Evolutionary conservation across 2,888 invertebrate species (phyloP).

Genomic region (Lysandra bellargus): DNA sequence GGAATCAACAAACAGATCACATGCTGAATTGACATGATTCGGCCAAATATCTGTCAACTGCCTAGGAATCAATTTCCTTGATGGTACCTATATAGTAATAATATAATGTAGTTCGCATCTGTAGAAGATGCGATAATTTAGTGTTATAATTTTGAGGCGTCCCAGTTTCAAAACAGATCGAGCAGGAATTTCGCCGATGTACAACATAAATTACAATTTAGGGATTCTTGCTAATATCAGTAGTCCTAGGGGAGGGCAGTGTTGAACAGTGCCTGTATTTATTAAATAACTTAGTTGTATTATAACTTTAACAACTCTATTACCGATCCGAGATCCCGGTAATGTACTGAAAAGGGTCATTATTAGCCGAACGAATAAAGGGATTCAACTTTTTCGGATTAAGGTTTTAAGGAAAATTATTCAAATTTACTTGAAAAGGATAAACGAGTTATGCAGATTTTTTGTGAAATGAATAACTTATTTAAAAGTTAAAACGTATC

Average conservation of each 20-base stretch:
- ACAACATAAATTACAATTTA: conserved; percentile 1
- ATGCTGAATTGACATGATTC: too few species aligned
- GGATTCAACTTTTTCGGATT: conserved; percentile 14
- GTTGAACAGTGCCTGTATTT: conserved; percentile 18
- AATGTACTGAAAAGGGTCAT: background rate
- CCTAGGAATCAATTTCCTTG: too few species aligned
- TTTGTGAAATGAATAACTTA: background rate
- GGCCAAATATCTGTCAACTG: too few species aligned
- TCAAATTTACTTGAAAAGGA: conserved; percentile 19
- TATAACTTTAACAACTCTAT: conserved; percentile 15
- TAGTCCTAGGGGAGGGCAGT: background rate
- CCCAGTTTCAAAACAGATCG: background rate
- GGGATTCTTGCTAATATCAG: background rate
- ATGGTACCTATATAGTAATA: too few species aligned
- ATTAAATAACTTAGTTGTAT: conserved; percentile 8
- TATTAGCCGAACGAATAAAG: conserved; percentile 12
- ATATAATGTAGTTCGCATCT: background rate
- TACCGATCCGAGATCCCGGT: background rate
- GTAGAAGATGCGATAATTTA: background rate
- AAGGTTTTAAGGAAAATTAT: conserved; percentile 7
- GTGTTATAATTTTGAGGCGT: background rate
- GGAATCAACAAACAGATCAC: too few species aligned
- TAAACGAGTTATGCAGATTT: conserved; percentile 17
- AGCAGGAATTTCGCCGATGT: background rate
- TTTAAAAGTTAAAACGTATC: background rate